Base-by-base conservation (phyloP, 1,140 invertebrate genomes). In the Drosophila kanapiae region DNA sequence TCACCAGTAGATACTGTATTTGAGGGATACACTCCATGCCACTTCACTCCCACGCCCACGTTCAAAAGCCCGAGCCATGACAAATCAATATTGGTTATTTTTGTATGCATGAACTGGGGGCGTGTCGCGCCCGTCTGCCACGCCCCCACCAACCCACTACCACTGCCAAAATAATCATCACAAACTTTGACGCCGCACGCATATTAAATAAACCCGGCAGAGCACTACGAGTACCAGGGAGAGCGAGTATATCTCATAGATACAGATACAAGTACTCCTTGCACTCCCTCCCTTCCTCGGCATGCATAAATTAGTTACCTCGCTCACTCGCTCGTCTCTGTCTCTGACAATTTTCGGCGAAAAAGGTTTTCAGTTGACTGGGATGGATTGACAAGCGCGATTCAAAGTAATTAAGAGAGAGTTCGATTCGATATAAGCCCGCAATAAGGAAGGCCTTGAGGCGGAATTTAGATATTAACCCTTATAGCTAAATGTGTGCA, bases 51-150 rank as follows among this genome's bases (percentile, higher is more conserved):
- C 48, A 49, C 8, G 29, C 35, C 48, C 31, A 60, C 45, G 16
- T 31, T 45, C 23, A 38, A 42, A 68, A 63, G 37, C 35, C 49
- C 40, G 48, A 27, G 43, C 78, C 69, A 79, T 78, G 80, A 90
- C 85, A 88, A 88, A 88, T 88, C 85, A 88, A 88, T 88, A 88
- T 90, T 90, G 86, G 85, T 85, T 90, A 88, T 88, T 90, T 90
- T 85, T 90, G 85, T 85, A 88, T 90, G 85, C 85, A 90, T 69
- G 85, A 82, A 78, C 72, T 67, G 81, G 78, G 86, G 81, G 85
- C 86, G 85, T 90, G 86, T 65, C 57, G 47, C 37, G 10, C 14
- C 76, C 58, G 72, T 37, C 67, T 63, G 63, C 23, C 59, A 57
- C 18, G 35, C 51, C 35, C 29, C 48, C 35, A 18, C 14, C n/a